Evolutionary conservation across 2,888 invertebrate species (phyloP).

Genomic region (Atrina japonica): DNA sequence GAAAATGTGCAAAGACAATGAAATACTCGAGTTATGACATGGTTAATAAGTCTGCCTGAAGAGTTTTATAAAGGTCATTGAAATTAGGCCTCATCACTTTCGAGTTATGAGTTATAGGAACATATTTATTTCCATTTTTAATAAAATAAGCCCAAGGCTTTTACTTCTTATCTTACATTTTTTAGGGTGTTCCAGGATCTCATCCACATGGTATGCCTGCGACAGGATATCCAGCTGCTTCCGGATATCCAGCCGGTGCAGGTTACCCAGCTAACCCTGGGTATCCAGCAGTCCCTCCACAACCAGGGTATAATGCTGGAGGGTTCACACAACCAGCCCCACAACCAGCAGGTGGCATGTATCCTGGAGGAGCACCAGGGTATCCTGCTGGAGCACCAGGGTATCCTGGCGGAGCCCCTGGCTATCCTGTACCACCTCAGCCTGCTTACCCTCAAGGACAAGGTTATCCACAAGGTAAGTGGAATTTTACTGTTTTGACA

Average conservation of each 20-base stretch:
- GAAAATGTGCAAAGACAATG: too few relatives aligned
- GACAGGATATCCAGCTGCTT: slow-evolving; percentile 43
- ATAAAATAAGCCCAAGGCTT: too few relatives aligned
- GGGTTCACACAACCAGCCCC: slow-evolving; percentile 31
- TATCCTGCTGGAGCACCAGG: slow-evolving; percentile 21
- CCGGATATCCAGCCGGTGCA: slow-evolving; percentile 38
- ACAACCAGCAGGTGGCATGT: slow-evolving; percentile 11
- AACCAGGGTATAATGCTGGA: slow-evolving; percentile 29
- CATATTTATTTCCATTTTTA: too few relatives aligned
- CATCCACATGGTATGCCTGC: slow-evolving; percentile 39
- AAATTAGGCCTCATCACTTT: too few relatives aligned
- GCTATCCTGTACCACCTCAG: slow-evolving; percentile 24
- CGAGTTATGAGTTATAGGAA: too few relatives aligned
- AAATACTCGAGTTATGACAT: too few relatives aligned
- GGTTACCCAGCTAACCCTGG: slow-evolving; percentile 41
- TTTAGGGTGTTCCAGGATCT: slow-evolving; percentile 8
- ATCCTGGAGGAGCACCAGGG: slow-evolving; percentile 12
- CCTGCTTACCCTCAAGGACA: slow-evolving; percentile 30
- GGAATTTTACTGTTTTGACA: too few relatives aligned
- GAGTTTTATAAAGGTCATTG: too few relatives aligned
- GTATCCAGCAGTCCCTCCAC: slow-evolving; percentile 45
- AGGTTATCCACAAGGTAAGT: slow-evolving; percentile 14
- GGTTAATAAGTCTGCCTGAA: too few relatives aligned
- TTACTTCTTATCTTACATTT: too few relatives aligned
- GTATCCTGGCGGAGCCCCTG: slow-evolving; percentile 24